phyloP scores from a whole-genome alignment of 2,113 vertebrate genomes.

The Archocentrus centrarchus region DNA sequence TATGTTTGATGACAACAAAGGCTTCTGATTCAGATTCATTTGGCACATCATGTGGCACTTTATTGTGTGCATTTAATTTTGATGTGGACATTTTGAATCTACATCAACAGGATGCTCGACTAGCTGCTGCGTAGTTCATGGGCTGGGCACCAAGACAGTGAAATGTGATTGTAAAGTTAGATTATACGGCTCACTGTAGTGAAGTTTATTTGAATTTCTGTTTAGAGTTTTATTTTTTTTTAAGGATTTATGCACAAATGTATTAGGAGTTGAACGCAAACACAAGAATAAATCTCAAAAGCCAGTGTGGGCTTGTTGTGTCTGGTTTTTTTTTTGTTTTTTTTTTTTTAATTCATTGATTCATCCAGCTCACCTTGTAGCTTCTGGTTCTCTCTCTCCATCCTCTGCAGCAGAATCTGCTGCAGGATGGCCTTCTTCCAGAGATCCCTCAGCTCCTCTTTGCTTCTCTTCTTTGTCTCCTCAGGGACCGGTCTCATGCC shows the following conservation, averaged over 20 bases:
- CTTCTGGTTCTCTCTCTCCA: slow-evolving; percentile 98
- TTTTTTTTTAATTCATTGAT: neutral
- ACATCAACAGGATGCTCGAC: neutral
- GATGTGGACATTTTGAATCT: neutral
- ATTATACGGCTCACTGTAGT: neutral
- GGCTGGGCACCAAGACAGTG: neutral
- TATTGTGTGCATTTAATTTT: neutral
- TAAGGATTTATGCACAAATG: neutral
- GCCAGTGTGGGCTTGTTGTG: neutral
- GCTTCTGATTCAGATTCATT: neutral
- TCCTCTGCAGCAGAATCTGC: slow-evolving; percentile 95
- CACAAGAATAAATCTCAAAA: neutral
- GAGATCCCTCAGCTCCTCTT: slow-evolving; percentile 89
- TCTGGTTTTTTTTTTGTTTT: neutral
- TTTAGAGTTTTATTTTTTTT: neutral
- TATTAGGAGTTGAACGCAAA: neutral
- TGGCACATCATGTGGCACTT: neutral
- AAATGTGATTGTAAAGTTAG: neutral
- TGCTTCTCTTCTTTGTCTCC: slow-evolving; percentile 83
- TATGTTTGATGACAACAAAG: too few species aligned
- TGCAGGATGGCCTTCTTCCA: slow-evolving; percentile 97
- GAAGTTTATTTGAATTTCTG: neutral
- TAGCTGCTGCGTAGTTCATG: neutral
- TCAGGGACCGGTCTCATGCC: slow-evolving; percentile 83
- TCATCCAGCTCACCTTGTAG: slow-evolving; percentile 86